Percentiles rank a stretch among this genome's conserved stretches.
Evolutionary conservation across 2,797 vertebrate species (phyloP).

Genomic region (Muscicapa comitata): DNA sequence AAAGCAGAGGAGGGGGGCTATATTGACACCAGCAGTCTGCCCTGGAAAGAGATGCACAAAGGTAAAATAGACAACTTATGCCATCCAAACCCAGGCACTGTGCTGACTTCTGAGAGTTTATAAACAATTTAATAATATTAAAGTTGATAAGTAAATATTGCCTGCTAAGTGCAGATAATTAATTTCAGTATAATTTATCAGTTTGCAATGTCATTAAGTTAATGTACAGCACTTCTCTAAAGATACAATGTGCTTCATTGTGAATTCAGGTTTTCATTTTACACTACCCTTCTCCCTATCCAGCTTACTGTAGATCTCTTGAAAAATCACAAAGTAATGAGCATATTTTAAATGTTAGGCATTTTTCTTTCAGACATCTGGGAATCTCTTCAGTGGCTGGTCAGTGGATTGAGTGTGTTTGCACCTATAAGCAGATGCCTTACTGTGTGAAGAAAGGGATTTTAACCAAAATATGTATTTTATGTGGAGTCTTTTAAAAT

Average conservation of each 20-base stretch:
- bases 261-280: conserved; percentile 66
- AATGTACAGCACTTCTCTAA: conserved; percentile 30
- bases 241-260: conserved; percentile 58
- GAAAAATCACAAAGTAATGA: conserved; percentile 61
- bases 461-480: conserved; percentile 70
- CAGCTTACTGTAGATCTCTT: conserved; percentile 62
- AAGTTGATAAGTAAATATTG: conserved; percentile 44
- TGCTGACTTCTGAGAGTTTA: background rate
- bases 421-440: conserved; percentile 57
- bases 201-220: conserved; percentile 53
- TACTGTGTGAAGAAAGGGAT: conserved; percentile 62
- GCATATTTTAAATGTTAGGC: conserved; percentile 75
- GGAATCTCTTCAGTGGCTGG: conserved; percentile 75
- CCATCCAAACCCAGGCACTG: background rate
- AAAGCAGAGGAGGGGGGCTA: background rate
- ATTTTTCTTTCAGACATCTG: conserved; percentile 80
- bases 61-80: background rate
- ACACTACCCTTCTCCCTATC: conserved; percentile 39
- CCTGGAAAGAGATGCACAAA: background rate
- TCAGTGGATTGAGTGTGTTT: conserved; percentile 68
- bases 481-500: conserved; percentile 58
- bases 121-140: conserved; percentile 44
- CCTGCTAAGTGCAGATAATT: conserved; percentile 9
- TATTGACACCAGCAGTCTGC: background rate
- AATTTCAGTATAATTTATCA: conserved; percentile 27